Evolutionary conservation across 2,113 vertebrate species (phyloP).

Genomic region (Cairina moschata): DNA sequence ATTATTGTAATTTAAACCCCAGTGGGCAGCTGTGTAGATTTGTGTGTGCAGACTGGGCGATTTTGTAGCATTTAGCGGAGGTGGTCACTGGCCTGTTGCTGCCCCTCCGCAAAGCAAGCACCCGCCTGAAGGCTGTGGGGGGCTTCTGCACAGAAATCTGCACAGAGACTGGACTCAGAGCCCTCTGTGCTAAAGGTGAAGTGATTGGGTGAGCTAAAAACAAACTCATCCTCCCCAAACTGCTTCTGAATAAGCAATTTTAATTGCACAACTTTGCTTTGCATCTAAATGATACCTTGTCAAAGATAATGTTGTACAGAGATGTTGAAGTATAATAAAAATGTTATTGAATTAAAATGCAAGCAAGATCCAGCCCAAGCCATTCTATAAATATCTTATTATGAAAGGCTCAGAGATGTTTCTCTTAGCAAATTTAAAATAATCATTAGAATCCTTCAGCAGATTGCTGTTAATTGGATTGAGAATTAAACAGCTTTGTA

Average conservation of each 20-base stretch:
- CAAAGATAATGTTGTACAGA: neutral
- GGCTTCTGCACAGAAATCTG: neutral
- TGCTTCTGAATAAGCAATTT: neutral
- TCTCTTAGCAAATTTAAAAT: conserved; percentile 86
- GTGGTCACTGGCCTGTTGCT: accelerated
- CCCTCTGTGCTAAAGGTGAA: accelerated
- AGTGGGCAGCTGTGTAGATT: accelerated
- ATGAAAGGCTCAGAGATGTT: conserved; percentile 81
- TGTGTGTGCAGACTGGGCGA: neutral
- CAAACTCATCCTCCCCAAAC: neutral
- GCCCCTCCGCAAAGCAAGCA: neutral
- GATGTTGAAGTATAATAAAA: conserved; percentile 42
- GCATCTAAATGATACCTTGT: neutral
- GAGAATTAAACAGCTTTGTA: conserved; percentile 84
- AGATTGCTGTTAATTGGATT: conserved; percentile 85
- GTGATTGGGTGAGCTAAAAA: neutral
- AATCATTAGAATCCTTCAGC: conserved; percentile 84
- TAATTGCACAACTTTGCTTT: neutral
- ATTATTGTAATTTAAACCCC: accelerated
- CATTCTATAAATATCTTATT: conserved; percentile 79
- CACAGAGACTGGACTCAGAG: neutral
- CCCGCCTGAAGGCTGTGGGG: too few species aligned
- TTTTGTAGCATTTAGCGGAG: accelerated
- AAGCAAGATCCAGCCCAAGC: conserved; percentile 58
- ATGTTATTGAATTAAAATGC: conserved; percentile 67